phyloP scores from a whole-genome alignment of 2,888 invertebrate species.

The Caenorhabditis parvicauda region DNA sequence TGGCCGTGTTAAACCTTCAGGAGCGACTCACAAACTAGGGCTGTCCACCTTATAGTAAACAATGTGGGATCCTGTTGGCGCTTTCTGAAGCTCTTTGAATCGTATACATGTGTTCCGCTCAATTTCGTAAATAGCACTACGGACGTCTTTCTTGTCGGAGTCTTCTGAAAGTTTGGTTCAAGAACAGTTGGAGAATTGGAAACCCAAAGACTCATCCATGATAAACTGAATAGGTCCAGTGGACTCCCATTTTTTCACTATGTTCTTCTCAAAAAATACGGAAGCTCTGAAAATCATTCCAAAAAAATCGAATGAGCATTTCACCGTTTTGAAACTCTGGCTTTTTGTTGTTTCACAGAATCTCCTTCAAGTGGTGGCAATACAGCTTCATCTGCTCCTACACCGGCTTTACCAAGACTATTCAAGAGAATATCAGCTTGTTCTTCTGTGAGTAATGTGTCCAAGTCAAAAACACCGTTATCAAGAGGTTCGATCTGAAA shows the following conservation, averaged over 20 bases:
- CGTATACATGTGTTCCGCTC: constrained; percentile 51
- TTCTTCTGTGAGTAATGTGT: constrained; percentile 55
- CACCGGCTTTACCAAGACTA: constrained; percentile 46
- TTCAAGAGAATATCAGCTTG: constrained; percentile 57
- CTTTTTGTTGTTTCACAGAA: constrained; percentile 1
- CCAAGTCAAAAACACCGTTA: constrained; percentile 57
- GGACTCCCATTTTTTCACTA: constrained; percentile 51
- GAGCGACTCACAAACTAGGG: constrained; percentile 45
- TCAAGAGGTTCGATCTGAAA: constrained; percentile 54
- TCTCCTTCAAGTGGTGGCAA: constrained; percentile 18
- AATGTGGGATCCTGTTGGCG: constrained; percentile 44
- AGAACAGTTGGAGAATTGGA: not conserved
- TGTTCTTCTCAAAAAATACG: constrained; percentile 44
- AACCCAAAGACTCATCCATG: constrained; percentile 53
- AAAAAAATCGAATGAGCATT: too few relatives aligned
- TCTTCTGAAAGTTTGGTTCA: constrained; percentile 29
- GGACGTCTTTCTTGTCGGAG: constrained; percentile 47
- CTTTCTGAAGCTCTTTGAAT: constrained; percentile 37
- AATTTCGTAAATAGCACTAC: constrained; percentile 48
- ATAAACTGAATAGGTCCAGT: constrained; percentile 49
- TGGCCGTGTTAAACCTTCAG: not conserved
- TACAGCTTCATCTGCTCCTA: constrained; percentile 30
- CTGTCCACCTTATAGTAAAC: constrained; percentile 53
- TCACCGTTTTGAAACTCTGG: constrained; percentile 1
- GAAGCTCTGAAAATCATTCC: constrained; percentile 28